Evolutionary conservation across 92 coral and sea anemone species (phyloP).

Genomic region (Pocillopora meandrina): DNA sequence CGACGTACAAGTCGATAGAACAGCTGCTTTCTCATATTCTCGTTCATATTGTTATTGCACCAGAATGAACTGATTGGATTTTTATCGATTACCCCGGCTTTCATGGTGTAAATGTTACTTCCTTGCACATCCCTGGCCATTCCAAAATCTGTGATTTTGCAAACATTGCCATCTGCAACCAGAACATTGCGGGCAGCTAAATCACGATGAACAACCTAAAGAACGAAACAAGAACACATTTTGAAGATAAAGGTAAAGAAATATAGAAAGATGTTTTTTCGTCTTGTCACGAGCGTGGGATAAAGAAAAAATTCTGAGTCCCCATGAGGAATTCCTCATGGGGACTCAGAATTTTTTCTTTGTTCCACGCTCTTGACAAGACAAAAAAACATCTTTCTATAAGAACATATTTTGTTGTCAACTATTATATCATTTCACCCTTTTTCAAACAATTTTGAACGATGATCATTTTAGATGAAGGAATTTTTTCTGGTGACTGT

Average conservation of each 20-base stretch:
- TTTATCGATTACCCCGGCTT: constrained; percentile 32
- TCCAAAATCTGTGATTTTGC: constrained; percentile 63
- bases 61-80: not conserved
- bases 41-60: not conserved
- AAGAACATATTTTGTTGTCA: not conserved
- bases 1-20: not conserved
- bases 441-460: too few species aligned
- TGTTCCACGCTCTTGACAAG: too few species aligned
- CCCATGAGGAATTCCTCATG: too few species aligned
- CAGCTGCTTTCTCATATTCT: not conserved
- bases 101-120: constrained; percentile 46
- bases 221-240: not conserved
- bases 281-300: too few species aligned
- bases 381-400: too few species aligned
- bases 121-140: constrained; percentile 53
- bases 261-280: too few species aligned
- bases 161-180: constrained; percentile 53
- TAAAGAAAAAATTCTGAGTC: too few species aligned
- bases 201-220: constrained; percentile 53
- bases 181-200: constrained; percentile 62
- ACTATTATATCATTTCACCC: too few species aligned
- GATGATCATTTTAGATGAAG: too few species aligned
- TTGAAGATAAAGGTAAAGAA: too few species aligned
- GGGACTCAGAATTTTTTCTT: too few species aligned
- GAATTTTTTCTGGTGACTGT: too few species aligned